Base-by-base conservation (phyloP, 1,140 invertebrate species). In the Lepidurus packardi region DNA sequence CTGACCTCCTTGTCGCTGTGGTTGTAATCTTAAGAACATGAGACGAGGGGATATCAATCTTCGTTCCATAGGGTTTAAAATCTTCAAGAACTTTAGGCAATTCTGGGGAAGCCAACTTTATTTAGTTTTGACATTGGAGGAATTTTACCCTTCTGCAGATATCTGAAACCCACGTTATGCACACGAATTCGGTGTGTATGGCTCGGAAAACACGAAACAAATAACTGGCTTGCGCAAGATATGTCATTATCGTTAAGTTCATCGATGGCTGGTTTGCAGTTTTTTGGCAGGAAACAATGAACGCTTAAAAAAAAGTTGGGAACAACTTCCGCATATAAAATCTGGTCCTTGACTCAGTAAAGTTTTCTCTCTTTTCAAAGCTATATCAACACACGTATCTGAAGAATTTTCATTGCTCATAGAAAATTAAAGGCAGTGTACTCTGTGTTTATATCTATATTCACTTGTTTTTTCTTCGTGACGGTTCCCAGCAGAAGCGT, bases 11-110 rank as follows among this genome's bases (percentile, higher is more conserved):
- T 47, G 45, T 47, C 45, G 45, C 45, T 47, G 45, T 47, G 45
- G 45, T 16, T 47, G 45, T 47, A 47, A 47, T 47, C 45, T 47
- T 47, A 47, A 47, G 2, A 47, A 47, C 45, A 47, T 47, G 9
- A 47, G 45, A 47, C 45, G 45, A 47, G 45, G 45, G 16, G 45
- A 47, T 47, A 47, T 47, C 45, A 47, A 47, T 47, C 45, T 47
- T 47, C 45, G 45, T 2, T 47, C 45, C 16, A 47, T 47, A 47
- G 45, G 45, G 45, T 47, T 47, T 47, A 47, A 47, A 2, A 47
- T 47, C 45, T 47, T 1, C 45, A 47, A 47, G 16, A 1, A 10
- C 45, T 47, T 47, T 47, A 47, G 45, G 45, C 45, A 47, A 47
- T 47, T 47, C 45, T 16, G 45, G 45, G 45, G 16, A 47, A 47